Conservation (phyloP, 2,888 invertebrate genomes). For the Rotaria sp. region DNA sequence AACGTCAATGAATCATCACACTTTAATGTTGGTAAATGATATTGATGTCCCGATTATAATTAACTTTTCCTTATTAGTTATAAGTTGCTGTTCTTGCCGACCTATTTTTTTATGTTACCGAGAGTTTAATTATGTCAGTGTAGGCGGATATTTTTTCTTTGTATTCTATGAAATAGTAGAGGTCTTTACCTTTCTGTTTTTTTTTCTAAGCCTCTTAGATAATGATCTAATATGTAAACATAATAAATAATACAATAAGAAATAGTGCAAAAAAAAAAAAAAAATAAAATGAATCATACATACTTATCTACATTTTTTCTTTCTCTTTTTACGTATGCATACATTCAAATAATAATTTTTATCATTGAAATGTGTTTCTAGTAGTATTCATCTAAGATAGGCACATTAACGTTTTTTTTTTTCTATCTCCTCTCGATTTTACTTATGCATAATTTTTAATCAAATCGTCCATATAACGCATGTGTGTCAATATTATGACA, state of each 20-base stretch:
- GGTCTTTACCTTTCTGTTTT: background rate
- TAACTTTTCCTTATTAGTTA: background rate
- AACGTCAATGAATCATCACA: background rate
- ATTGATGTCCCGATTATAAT: background rate
- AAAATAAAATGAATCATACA: background rate
- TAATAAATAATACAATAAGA: background rate
- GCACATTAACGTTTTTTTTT: background rate
- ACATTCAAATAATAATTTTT: background rate
- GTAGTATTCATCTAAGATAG: background rate
- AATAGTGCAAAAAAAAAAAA: background rate
- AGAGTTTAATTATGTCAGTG: background rate
- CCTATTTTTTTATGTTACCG: background rate
- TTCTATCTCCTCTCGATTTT: background rate
- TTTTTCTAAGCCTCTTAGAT: background rate
- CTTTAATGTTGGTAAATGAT: background rate
- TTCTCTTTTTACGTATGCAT: background rate
- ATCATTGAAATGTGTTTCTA: background rate
- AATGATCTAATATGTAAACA: background rate
- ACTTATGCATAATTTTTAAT: background rate
- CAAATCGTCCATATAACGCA: background rate
- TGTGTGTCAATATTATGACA: background rate
- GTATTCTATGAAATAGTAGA: no score
- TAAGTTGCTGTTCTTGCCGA: background rate
- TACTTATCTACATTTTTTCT: background rate
- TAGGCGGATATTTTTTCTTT: background rate